Percentiles rank a stretch among this genome's conserved stretches.
Conservation (phyloP, 2,797 vertebrate genomes). For the Phalloptychus januarius region DNA sequence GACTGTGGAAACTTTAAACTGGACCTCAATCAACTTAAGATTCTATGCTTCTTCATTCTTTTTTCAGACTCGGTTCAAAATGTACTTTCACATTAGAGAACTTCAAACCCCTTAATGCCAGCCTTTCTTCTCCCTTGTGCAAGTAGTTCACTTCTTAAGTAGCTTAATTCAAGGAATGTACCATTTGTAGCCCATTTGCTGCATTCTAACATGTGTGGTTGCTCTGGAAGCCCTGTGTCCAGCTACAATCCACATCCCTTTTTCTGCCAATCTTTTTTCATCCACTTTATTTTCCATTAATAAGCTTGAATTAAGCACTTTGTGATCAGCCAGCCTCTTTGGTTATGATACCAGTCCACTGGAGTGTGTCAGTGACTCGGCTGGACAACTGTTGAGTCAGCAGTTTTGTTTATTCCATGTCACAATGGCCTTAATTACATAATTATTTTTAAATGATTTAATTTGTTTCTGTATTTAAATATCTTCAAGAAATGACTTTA, state of each 20-base stretch:
- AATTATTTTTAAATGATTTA: neutral
- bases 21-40: neutral
- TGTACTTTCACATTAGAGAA: neutral
- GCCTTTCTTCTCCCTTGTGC: neutral
- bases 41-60: neutral
- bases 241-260: neutral
- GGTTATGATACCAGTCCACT: neutral
- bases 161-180: neutral
- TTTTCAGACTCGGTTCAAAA: neutral
- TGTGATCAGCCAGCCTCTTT: neutral
- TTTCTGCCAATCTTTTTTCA: neutral
- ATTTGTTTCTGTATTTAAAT: neutral
- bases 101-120: neutral
- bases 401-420: neutral
- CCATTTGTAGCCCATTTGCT: neutral
- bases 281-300: neutral
- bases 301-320: neutral
- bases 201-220: neutral
- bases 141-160: neutral
- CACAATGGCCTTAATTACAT: neutral
- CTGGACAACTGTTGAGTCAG: neutral
- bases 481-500: neutral
- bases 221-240: neutral
- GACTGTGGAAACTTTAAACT: neutral
- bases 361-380: neutral